Base-by-base conservation (phyloP, 2,113 vertebrate genomes). In the Nettapus auritus region DNA sequence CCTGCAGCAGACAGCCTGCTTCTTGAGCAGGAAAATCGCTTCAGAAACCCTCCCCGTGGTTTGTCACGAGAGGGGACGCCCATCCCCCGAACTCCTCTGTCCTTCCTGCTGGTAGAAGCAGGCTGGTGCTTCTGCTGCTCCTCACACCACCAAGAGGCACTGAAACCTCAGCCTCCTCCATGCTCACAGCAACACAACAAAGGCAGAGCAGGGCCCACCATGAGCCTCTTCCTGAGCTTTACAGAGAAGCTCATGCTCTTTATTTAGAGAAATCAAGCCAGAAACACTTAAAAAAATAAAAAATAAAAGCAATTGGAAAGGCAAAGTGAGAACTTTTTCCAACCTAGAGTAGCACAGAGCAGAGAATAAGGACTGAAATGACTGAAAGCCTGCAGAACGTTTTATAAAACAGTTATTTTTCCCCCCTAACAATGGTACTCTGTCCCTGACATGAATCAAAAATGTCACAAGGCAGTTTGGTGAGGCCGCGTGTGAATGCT, bases 391-490 rank as follows among this genome's bases (percentile, higher is more conserved):
- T 83, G 82, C 52, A 88, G 81, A 86, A 89, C 68, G 70, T 96
- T 94, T 90, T 94, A 94, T 94, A 93, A 87, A 95, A 87, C 88
- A 93, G 87, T 94, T 91, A 90, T 69, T 69, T 75, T 69, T 68
- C 21, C 87, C 85, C 68, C 64, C 56, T 74, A 87, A 94, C 92
- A 97, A 94, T 97, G 85, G 60, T 36, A 79, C 86, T 95, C 94
- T 94, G 95, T 97, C 93, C 91, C 82, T 86, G 83, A 85, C 84
- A 92, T 90, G 81, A 95, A 92, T 90, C 86, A 92, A 85, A 97
- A 89, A 71, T 82, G 93, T 93, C 93, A 93, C 87, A 79, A 94
- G 93, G 90, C 93, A 93, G 73, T 88, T 90, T 87, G 71, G 70
- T 59, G 71, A 89, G 79, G 89, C 82, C 7, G 9, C n/a, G 12